Conservation (phyloP, 1,140 invertebrate genomes). For the Chironomus tepperi region DNA sequence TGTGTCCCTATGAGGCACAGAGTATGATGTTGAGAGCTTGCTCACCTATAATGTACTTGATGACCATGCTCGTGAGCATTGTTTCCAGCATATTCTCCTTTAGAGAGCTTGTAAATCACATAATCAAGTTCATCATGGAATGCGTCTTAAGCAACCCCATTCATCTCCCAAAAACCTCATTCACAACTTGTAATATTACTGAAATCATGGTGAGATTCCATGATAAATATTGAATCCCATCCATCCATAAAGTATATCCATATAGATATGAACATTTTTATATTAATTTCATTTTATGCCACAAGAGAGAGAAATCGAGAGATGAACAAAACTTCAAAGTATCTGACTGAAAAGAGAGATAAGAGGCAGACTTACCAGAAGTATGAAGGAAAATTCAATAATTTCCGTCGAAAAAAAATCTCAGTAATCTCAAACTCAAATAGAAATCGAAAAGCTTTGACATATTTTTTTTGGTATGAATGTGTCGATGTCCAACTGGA, state of each 20-base stretch:
- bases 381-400: not conserved
- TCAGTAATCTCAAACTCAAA: not conserved
- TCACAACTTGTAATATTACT: too few species aligned
- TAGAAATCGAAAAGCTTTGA: not conserved
- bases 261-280: not conserved
- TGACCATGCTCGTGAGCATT: too few species aligned
- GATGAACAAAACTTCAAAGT: not conserved
- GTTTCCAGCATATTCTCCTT: too few species aligned
- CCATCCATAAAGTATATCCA: not conserved
- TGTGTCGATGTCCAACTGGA: not conserved
- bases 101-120: too few species aligned
- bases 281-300: not conserved
- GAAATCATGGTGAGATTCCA: too few species aligned
- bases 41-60: too few species aligned
- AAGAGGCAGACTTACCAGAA: not conserved
- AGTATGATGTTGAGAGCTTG: too few species aligned
- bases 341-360: not conserved
- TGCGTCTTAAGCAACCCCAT: too few species aligned
- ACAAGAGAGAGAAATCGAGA: not conserved
- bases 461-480: not conserved
- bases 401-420: not conserved
- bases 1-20: too few species aligned
- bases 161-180: too few species aligned
- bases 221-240: too few species aligned
- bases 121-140: too few species aligned